phyloP scores from a whole-genome alignment of 2,888 invertebrate species.

The Panopea generosa region DNA sequence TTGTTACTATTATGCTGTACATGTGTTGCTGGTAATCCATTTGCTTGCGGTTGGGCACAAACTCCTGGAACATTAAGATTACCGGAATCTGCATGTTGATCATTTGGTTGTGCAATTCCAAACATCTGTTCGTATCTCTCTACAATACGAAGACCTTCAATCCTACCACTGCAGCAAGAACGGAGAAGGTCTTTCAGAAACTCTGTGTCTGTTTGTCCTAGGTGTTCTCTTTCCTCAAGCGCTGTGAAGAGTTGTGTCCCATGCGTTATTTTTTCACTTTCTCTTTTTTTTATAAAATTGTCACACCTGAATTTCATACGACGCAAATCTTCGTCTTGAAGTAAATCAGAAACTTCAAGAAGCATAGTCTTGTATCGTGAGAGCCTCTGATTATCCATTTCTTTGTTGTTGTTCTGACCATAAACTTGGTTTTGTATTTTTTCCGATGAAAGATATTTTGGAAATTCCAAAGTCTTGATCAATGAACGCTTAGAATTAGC shows the following conservation, averaged over 20 bases:
- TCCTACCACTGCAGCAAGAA: slow-evolving; percentile 63
- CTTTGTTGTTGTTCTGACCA: no score
- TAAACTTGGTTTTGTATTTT: no score
- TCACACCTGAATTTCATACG: slow-evolving; percentile 66
- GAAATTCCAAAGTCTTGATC: no score
- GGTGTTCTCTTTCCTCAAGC: slow-evolving; percentile 68
- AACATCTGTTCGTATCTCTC: slow-evolving; percentile 50
- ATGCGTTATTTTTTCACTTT: slow-evolving; percentile 66
- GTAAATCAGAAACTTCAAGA: slow-evolving; percentile 54
- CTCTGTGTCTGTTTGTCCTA: slow-evolving; percentile 52
- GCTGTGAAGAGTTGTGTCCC: slow-evolving; percentile 67
- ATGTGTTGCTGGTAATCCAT: no score
- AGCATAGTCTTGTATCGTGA: slow-evolving; percentile 59
- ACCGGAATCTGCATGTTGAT: not conserved
- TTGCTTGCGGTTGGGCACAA: slow-evolving; percentile 25
- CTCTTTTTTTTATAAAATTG: slow-evolving; percentile 59
- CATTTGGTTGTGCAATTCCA: no score
- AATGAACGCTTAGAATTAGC: no score
- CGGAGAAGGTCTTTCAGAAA: slow-evolving; percentile 63
- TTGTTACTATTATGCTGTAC: no score
- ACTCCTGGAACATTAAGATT: slow-evolving; percentile 6
- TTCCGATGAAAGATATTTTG: no score
- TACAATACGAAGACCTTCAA: slow-evolving; percentile 63
- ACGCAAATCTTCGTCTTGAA: slow-evolving; percentile 61
- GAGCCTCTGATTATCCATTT: no score